Conservation (phyloP, 2,888 invertebrate genomes). For the Chymomyza fuscimana region DNA sequence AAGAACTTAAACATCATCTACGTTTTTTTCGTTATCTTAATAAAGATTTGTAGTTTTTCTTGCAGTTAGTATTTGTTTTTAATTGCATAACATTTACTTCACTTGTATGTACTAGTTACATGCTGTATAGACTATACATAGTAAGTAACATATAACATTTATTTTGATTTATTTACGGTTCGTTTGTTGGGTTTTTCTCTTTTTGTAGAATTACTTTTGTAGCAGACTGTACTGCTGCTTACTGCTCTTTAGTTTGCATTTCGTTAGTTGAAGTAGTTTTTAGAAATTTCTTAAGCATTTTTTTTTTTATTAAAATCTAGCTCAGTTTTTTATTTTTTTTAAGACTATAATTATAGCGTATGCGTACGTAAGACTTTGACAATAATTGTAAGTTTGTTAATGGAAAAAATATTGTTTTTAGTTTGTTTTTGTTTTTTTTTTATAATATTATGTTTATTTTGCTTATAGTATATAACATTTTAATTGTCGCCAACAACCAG, state of each 20-base stretch:
- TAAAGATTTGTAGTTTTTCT: not conserved
- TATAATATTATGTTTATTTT: not conserved
- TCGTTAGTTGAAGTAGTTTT: not conserved
- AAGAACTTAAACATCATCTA: too few species aligned
- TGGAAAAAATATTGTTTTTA: not conserved
- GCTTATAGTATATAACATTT: not conserved
- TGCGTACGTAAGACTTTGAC: not conserved
- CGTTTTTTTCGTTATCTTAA: too few species aligned
- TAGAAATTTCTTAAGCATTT: not conserved
- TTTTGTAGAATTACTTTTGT: too few species aligned
- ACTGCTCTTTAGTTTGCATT: too few species aligned
- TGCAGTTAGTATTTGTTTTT: not conserved
- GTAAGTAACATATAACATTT: too few species aligned
- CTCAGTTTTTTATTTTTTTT: not conserved
- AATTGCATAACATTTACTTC: not conserved
- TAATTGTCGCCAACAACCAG: conserved; percentile 12
- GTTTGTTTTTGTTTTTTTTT: not conserved
- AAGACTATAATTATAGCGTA: not conserved
- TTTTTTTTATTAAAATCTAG: not conserved
- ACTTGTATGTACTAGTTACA: not conserved
- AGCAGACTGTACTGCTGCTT: not conserved
- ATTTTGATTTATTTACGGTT: not conserved
- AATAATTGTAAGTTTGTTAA: not conserved
- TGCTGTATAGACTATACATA: not conserved
- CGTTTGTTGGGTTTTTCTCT: not conserved